Evolutionary conservation across 2,797 vertebrate genomes (phyloP), one percentile per base, ranked within the genome.

Genomic region (Pseudomugil tenellus): DNA sequence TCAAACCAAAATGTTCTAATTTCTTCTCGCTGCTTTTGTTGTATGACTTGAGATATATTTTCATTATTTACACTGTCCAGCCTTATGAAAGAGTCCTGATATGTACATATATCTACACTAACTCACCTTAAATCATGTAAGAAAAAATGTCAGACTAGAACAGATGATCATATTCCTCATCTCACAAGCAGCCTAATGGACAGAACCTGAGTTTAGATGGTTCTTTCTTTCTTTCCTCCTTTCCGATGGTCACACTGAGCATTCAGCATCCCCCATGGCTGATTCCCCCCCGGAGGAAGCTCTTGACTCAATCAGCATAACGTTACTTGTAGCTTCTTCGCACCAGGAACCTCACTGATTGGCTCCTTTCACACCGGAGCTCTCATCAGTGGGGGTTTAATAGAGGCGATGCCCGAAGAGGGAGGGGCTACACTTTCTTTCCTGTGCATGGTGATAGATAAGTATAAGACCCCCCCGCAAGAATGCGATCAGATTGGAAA

Each of bases 391-490:
- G 10, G 54, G 56, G 65, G 71, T 70, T 73, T 73, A 87, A 85
- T 73, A 72, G 83, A 89, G 80, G 68, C 81, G 49, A 85, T 85
- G 78, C 80, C 69, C 46, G 13, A 76, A 83, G 77, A 81, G 90
- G 93, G 89, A 90, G 90, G 86, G 92, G 90, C 90, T 84, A 88
- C 70, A 39, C 70, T 48, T 57, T 72, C 69, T 90, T 84, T 85
- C 81, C 48, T 59, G 58, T 79, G 70, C 79, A 63, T 74, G 84
- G 46, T 84, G 87, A 93, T 93, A 81, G 91, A 92, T 92, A 89
- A 88, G 86, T 92, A 92, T 85, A 87, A 89, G 90, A 89, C 23
- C 58, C 83, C 83, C 83, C 84, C 76, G 69, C 64, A 89, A 88
- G 89, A 86, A 89, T 92, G 89, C 84, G 77, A 91, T 87, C 89